phyloP scores from a whole-genome alignment of 2,797 vertebrate species.

The Nasua narica region DNA sequence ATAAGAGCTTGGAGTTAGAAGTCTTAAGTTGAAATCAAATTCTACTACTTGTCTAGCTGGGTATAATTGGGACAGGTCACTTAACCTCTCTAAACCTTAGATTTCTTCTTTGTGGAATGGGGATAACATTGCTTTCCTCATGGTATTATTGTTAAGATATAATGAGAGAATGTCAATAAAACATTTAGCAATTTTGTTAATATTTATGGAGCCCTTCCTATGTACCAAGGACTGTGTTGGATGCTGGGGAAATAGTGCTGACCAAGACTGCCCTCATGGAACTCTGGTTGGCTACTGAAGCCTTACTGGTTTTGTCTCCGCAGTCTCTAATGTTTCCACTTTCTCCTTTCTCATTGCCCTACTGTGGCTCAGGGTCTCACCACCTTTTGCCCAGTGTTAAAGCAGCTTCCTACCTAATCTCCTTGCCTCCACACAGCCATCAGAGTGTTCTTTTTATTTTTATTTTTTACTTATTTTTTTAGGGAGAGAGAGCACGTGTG shows the following conservation, averaged over 20 bases:
- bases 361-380: background rate
- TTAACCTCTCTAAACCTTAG: background rate
- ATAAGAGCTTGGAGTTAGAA: background rate
- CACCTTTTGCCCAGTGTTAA: background rate
- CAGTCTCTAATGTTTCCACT: background rate
- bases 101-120: background rate
- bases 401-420: background rate
- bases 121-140: background rate
- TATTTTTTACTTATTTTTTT: background rate
- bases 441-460: background rate
- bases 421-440: background rate
- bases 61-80: background rate
- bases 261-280: background rate
- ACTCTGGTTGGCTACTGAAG: background rate
- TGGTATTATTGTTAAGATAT: background rate
- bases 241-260: background rate
- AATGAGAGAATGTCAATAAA: background rate
- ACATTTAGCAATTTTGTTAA: background rate
- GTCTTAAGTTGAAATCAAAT: background rate
- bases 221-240: background rate
- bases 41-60: background rate
- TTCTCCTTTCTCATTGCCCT: background rate
- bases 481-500: background rate
- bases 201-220: background rate
- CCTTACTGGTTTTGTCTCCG: background rate